Base-by-base conservation (phyloP, 35 echinoderm and acorn worm species). In the Holothuria glaberrima region DNA sequence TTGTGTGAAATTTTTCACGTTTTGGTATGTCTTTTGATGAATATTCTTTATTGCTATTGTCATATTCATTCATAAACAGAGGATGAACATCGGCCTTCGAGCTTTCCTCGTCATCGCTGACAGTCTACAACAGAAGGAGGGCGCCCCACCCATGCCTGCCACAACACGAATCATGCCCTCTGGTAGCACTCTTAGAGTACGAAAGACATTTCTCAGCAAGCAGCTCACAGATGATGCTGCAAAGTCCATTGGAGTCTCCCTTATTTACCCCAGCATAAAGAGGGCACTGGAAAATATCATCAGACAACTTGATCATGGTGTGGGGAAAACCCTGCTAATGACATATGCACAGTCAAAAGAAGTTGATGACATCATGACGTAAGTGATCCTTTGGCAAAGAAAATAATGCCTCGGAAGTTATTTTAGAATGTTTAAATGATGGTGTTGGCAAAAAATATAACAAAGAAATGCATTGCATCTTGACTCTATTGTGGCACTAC, bases 341-440 rank as follows among this genome's bases (percentile, higher is more conserved):
- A 99, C 97, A 33, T 93, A 99, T 88, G 93, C 89, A 6, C 97
- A 99, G 89, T 95, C 89, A 67, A 99, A 99, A 75, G 97, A 99
- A 88, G 83, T 94, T 21, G 97, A 99, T 82, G 97, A 99, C 54
- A 91, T 99, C 20, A 93, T 99, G 97, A 99, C 97, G 97, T 99
- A 89, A 95, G 97, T 89, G 38, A 50, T 22, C 29, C 24, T 4
- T 27, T 69, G 7, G 62, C 0, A 29, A 20, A 9, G 21, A 66
- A 41, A 41, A 41, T 41, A 41, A 41, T 41, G 36, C 36, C 7
- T 7, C 36, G 7, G n/a, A n/a, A n/a, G n/a, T n/a, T n/a, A n/a
- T n/a, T 41, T 41, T 41, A 41, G 7, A 41, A 41, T 41, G 36
- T 41, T 41, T 41, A 2, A 41, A 41, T 41, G 36, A 7, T 41